phyloP scores from a whole-genome alignment of 2,888 invertebrate genomes.

The Polymixis flavicincta region DNA sequence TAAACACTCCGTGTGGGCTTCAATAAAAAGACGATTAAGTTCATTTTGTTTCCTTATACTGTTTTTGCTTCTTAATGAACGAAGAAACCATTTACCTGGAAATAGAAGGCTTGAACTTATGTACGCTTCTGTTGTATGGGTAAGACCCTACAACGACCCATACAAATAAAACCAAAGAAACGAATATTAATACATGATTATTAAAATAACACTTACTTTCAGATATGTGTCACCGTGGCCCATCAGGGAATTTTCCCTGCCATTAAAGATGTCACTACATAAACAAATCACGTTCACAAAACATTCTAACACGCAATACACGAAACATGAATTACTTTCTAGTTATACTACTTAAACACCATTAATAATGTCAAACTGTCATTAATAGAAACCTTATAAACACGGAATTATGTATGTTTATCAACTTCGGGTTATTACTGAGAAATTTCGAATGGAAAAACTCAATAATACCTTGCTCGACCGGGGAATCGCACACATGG shows the following conservation, averaged over 20 bases:
- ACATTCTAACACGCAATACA: slow-evolving; percentile 48
- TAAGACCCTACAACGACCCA: background rate
- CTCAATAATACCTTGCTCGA: too few relatives aligned
- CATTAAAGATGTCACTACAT: slow-evolving; percentile 29
- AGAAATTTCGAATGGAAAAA: too few relatives aligned
- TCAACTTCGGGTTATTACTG: background rate
- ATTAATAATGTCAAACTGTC: slow-evolving; percentile 54
- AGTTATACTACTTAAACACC: slow-evolving; percentile 32
- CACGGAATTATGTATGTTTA: slow-evolving; percentile 23
- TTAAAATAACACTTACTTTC: slow-evolving; percentile 11
- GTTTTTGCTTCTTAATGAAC: slow-evolving; percentile 22
- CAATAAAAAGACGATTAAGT: slow-evolving; percentile 25
- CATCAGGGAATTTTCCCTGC: slow-evolving; percentile 1
- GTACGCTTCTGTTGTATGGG: background rate
- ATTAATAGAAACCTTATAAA: slow-evolving; percentile 36
- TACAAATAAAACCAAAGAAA: slow-evolving; percentile 6
- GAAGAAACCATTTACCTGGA: background rate
- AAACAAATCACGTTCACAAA: slow-evolving; percentile 54
- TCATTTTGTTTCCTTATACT: slow-evolving; percentile 16
- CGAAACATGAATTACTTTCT: slow-evolving; percentile 23
- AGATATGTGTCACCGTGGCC: slow-evolving; percentile 18
- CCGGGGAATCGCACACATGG: too few relatives aligned
- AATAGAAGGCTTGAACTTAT: slow-evolving; percentile 9
- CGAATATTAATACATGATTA: slow-evolving; percentile 11
- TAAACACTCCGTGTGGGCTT: slow-evolving; percentile 9